A percentile compares a stretch with the other conserved stretches of the same genome.
Evolutionary conservation across 1,140 invertebrate species (phyloP).

Genomic region (Euwallacea similis): DNA sequence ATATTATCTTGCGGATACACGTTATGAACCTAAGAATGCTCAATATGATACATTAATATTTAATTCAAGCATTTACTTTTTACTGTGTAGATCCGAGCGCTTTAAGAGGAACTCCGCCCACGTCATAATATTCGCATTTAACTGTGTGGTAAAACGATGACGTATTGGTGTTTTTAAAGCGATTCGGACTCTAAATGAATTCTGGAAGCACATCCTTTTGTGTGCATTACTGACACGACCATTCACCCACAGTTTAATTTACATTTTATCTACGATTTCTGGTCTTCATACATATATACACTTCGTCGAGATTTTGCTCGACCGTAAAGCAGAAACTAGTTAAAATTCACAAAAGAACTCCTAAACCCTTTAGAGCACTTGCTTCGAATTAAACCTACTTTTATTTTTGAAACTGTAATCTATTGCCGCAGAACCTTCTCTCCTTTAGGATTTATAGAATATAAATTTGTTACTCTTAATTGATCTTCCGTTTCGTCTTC

Average conservation of each 20-base stretch:
- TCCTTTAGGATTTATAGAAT: constrained; percentile 10
- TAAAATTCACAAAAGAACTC: constrained; percentile 30
- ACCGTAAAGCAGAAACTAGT: constrained; percentile 2
- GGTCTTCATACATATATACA: constrained; percentile 33
- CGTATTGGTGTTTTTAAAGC: too few species aligned
- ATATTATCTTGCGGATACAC: too few species aligned
- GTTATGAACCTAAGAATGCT: too few species aligned
- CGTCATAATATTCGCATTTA: too few species aligned
- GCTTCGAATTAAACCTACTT: constrained; percentile 28
- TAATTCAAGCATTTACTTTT: too few species aligned
- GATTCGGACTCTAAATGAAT: too few species aligned
- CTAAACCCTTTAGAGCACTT: constrained; percentile 26
- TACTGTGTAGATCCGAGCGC: too few species aligned
- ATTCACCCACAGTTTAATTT: constrained; percentile 30
- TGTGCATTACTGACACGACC: too few species aligned
- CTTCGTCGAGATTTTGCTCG: constrained; percentile 10
- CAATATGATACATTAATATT: too few species aligned
- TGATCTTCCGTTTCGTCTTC: constrained; percentile 6
- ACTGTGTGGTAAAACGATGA: too few species aligned
- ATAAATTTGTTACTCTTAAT: constrained; percentile 12
- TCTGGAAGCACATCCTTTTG: too few species aligned
- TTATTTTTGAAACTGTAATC: constrained; percentile 27
- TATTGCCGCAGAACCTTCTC: constrained; percentile 14
- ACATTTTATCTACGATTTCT: constrained; percentile 37
- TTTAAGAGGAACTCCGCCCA: too few species aligned